Conservation (phyloP, 2,888 invertebrate genomes). For the Noctua fimbriata region DNA sequence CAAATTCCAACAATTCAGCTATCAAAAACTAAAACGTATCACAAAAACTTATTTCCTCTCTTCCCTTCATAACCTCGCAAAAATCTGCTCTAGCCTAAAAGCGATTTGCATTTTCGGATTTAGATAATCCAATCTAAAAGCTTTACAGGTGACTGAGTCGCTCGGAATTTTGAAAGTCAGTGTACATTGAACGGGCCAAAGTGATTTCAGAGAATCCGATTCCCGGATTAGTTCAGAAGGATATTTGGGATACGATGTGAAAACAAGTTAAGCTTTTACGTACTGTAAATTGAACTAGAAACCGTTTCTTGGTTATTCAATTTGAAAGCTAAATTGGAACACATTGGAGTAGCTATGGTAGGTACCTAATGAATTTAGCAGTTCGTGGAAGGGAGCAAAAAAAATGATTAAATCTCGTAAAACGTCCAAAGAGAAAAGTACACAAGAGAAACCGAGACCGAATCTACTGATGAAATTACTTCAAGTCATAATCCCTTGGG, state of each 20-base stretch:
- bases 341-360: constrained; percentile 7
- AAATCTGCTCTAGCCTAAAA: constrained; percentile 32
- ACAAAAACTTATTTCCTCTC: constrained; percentile 26
- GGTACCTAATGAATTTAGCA: constrained; percentile 21
- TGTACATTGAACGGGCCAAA: constrained; percentile 51
- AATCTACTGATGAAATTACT: constrained; percentile 29
- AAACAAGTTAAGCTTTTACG: constrained; percentile 37
- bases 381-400: background rate
- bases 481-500: constrained; percentile 26
- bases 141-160: constrained; percentile 59
- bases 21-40: background rate
- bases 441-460: constrained; percentile 4
- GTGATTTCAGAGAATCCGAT: constrained; percentile 63
- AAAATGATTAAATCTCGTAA: constrained; percentile 24
- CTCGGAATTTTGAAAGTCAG: constrained; percentile 57
- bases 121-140: constrained; percentile 62
- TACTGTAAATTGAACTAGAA: constrained; percentile 14
- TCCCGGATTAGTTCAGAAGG: constrained; percentile 46
- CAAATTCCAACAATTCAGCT: too few relatives aligned
- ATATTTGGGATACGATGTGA: constrained; percentile 37
- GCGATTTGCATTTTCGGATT: constrained; percentile 58
- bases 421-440: constrained; percentile 23
- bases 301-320: constrained; percentile 14
- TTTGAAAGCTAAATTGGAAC: constrained; percentile 25
- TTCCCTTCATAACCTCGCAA: constrained; percentile 11